phyloP scores from a whole-genome alignment of 2,888 invertebrate species.

The Platynereis dumerilii region DNA sequence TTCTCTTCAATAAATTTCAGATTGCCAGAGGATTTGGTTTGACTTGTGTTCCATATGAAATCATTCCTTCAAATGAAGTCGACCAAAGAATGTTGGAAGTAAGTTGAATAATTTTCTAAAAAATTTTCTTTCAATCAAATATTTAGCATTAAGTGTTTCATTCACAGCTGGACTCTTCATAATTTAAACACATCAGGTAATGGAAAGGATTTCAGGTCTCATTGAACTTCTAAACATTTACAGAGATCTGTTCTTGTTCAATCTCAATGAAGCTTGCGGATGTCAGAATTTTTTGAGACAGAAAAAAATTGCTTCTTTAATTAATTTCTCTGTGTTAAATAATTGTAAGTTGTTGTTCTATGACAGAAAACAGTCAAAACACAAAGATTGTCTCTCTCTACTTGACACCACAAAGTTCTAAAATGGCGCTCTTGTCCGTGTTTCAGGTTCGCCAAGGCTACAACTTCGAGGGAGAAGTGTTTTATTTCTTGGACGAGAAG shows the following conservation, averaged over 20 bases:
- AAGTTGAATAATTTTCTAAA: conserved; percentile 12
- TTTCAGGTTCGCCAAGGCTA: conserved; percentile 45
- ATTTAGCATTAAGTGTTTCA: neutral
- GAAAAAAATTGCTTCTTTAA: too few relatives aligned
- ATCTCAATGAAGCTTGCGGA: too few relatives aligned
- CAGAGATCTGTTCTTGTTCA: too few relatives aligned
- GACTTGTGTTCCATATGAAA: conserved; percentile 51
- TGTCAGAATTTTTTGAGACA: too few relatives aligned
- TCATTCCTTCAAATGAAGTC: conserved; percentile 45
- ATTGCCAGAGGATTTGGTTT: conserved; percentile 49
- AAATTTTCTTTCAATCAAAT: neutral
- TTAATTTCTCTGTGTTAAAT: too few relatives aligned
- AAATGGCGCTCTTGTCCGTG: neutral
- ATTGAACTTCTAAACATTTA: too few relatives aligned
- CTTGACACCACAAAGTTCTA: neutral
- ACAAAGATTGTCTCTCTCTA: neutral
- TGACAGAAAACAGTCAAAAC: too few relatives aligned
- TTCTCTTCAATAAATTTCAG: conserved; percentile 30
- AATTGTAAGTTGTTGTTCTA: too few relatives aligned
- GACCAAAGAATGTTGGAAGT: conserved; percentile 56
- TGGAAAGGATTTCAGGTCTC: too few relatives aligned
- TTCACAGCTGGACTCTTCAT: too few relatives aligned
- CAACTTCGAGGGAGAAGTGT: conserved; percentile 63
- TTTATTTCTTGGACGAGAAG: conserved; percentile 61
- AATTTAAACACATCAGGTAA: too few relatives aligned